Base-by-base conservation (phyloP, 2,113 vertebrate species). In the Sminthopsis crassicaudata region DNA sequence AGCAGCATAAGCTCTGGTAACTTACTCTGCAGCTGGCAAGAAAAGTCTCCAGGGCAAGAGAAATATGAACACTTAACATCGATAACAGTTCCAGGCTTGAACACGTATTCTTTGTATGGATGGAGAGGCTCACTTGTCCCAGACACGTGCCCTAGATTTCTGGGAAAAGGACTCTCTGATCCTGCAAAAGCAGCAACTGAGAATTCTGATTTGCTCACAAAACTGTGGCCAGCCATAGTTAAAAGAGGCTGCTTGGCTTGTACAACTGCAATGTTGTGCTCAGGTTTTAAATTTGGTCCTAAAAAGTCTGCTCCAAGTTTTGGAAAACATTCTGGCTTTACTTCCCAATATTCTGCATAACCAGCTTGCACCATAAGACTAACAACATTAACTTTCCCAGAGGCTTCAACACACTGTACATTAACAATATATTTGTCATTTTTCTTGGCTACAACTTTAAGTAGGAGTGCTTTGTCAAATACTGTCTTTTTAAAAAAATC, bases 21-120 rank as follows among this genome's bases (percentile, higher is more conserved):
- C 19, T 98, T 98, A 92, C 97, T 98, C 27, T 96, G 97, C 53
- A 98, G 96, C 96, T 99, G 99, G 97, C 99, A 99, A 96, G 98
- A 99, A 97, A 99, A 99, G 92, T 99, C 98, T 54, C 97, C 98
- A 91, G 99, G 99, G 10, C 99, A 99, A 95, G 60, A 97, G 57
- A 98, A 88, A 67, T 95, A 97, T 89, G 98, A 99, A 96, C 99
- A 99, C 2, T 92, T 91, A 1, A 99, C 99, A 95, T 98, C 92
- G 24, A 99, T 93, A 95, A 99, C 95, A 96, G 94, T 94, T 93
- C 99, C 99, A 54, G 99, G 99, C 53, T 98, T 98, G 97, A 99
- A 98, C 23, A 76, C 90, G 46, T 98, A 91, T 14, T 97, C 95
- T 97, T 98, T 99, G 91, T 98, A 99, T 94, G 52, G 54, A 26